These are phyloP conservation scores for Heterocephalus glaber DNA, from an alignment of 2,113 vertebrate genomes.

Conservation along the genomic window DNA sequence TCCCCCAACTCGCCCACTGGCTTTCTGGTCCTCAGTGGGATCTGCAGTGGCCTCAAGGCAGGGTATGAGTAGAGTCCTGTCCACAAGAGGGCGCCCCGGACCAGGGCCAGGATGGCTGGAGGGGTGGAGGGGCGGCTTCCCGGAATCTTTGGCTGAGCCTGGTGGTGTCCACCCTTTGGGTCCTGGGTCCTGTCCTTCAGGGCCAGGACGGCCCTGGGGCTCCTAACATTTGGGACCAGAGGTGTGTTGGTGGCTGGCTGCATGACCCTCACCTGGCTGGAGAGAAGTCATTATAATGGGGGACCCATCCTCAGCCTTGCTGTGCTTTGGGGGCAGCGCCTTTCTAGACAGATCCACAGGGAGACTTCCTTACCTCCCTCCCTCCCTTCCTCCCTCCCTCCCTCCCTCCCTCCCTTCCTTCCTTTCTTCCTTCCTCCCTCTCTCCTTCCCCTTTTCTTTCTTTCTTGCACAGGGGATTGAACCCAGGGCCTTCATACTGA, in stretches of 20 bases:
- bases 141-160: not conserved
- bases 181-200: accelerated
- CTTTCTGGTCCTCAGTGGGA: not conserved
- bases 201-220: not conserved
- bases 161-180: not conserved
- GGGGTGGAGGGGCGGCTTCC: not conserved
- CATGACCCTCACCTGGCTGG: not conserved
- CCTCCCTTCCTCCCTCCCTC: not conserved
- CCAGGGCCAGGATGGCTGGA: not conserved
- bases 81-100: slow-evolving; percentile 68
- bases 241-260: not conserved
- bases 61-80: not conserved
- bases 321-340: not conserved
- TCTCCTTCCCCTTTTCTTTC: not conserved
- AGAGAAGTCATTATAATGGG: not conserved
- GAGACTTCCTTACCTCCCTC: not conserved
- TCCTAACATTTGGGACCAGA: not conserved
- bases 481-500: not conserved
- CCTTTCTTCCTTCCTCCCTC: not conserved
- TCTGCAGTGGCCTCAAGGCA: accelerated
- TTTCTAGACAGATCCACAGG: not conserved
- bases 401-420: not conserved
- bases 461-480: not conserved
- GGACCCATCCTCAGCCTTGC: not conserved
- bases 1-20: not conserved